Evolutionary conservation across 1,140 invertebrate species (phyloP), one percentile per base, ranked within the genome.

Genomic region (Episyrphus balteatus): DNA sequence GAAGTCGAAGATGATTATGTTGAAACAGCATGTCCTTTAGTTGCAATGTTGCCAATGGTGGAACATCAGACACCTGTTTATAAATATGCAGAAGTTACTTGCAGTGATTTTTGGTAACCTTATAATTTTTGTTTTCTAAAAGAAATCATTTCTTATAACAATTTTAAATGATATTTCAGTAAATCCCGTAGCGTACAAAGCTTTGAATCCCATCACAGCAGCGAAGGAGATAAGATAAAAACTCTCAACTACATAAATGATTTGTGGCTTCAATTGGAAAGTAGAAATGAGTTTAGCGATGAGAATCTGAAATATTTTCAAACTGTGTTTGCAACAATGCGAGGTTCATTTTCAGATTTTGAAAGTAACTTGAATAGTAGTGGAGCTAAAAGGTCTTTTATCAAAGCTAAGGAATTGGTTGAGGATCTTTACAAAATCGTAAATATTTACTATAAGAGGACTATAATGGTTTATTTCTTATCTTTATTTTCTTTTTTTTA

Each of bases 1-100:
- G 80, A 83, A 57, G 77, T 83, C 1, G 81, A 83, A 57, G 80
- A 80, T 53, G 79, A 81, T 37, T 77, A 78, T 39, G 75, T 80
- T 21, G 81, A 81, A 60, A 81, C 77, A 2, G 77, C 77, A 7
- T 74, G 76, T 13, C 81, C 82, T 1, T 64, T 85, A 38, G 68
- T 80, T 5, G 75, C 78, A 0, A 74, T 76, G 9, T 73, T 75
- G 41, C 79, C 79, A 2, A 58, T 73, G 2, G 73, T 76, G 37
- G 73, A 73, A 38, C 77, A 79, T 26, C 80, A 83, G 51, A 81
- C 77, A 17, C 82, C 83, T 0, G 75, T 84, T 0, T 84, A 84
- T 53, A 74, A 74, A 21, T 78, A 77, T 57, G 78, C 65, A 51
- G 62, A 71, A 48, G 75, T 62, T 48, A 76, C 70, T 46, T 60